Evolutionary conservation across 2,113 vertebrate genomes (phyloP).

Genomic region (Halichoerus grypus): DNA sequence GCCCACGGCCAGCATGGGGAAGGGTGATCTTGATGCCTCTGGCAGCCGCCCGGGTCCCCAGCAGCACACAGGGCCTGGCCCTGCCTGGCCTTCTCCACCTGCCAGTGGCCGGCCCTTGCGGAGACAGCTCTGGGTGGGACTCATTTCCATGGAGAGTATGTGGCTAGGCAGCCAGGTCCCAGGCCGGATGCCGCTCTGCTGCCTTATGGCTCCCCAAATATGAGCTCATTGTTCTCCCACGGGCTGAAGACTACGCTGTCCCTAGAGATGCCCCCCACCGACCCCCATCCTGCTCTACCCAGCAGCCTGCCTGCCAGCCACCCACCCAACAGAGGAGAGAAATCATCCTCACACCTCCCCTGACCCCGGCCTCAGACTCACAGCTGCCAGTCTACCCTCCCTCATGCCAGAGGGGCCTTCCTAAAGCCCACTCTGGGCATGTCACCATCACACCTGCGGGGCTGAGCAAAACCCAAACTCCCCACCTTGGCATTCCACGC

Average conservation of each 20-base stretch:
- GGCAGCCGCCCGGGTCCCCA: not conserved
- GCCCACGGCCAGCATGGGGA: not conserved
- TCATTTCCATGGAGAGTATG: no score
- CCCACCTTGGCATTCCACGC: not conserved
- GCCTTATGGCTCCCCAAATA: not conserved
- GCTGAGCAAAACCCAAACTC: not conserved
- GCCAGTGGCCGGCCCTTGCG: not conserved
- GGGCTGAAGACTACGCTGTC: not conserved
- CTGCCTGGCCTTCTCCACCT: not conserved
- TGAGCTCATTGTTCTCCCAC: not conserved
- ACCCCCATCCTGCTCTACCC: constrained; percentile 65
- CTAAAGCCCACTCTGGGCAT: constrained; percentile 53
- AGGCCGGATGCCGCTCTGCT: not conserved
- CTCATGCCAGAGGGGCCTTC: constrained; percentile 45
- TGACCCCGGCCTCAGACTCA: not conserved
- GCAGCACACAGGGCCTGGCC: not conserved
- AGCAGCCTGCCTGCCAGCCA: not conserved
- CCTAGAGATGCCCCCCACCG: not conserved
- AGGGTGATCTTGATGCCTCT: not conserved
- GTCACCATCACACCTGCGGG: not conserved
- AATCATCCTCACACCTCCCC: not conserved
- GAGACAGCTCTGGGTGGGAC: not conserved
- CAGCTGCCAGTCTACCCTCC: not conserved
- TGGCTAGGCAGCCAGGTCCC: not conserved
- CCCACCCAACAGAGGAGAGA: not conserved